These are phyloP conservation scores for Sycophaga agraensis DNA, from an alignment of 1,140 invertebrate species.

Conservation along the genomic window DNA sequence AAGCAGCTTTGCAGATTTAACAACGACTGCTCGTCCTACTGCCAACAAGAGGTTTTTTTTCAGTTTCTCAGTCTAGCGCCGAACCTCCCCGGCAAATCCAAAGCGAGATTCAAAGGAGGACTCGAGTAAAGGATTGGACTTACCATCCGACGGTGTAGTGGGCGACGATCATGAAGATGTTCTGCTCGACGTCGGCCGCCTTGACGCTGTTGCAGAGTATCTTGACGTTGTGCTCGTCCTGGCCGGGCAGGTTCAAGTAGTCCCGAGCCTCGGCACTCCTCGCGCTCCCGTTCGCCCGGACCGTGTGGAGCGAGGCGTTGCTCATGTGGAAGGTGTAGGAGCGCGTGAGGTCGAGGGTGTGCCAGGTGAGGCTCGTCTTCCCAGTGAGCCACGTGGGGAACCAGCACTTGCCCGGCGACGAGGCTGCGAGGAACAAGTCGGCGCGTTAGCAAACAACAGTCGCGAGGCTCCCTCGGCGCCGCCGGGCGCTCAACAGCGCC, in stretches of 20 bases:
- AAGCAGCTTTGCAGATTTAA: too few relatives aligned
- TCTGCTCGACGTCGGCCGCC: constrained; percentile 61
- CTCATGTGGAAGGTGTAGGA: constrained; percentile 74
- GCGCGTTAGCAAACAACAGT: too few relatives aligned
- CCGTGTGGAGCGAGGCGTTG: constrained; percentile 72
- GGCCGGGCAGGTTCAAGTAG: constrained; percentile 53
- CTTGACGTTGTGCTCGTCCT: constrained; percentile 65
- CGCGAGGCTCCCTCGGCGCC: too few relatives aligned
- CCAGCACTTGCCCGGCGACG: constrained; percentile 63
- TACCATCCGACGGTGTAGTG: constrained; percentile 78
- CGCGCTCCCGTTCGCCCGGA: constrained; percentile 47
- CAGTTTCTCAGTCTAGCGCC: too few relatives aligned
- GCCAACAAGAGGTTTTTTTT: too few relatives aligned
- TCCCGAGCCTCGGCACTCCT: constrained; percentile 50
- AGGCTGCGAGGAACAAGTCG: constrained; percentile 46
- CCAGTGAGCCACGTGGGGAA: constrained; percentile 76
- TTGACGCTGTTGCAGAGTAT: constrained; percentile 70
- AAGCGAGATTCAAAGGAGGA: too few relatives aligned
- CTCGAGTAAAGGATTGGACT: too few relatives aligned
- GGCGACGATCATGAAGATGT: constrained; percentile 67
- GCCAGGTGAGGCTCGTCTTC: constrained; percentile 71
- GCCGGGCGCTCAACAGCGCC: too few relatives aligned
- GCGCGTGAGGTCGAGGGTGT: constrained; percentile 72
- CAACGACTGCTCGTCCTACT: too few relatives aligned
- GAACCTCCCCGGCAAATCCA: too few relatives aligned